A percentile compares a stretch with the other conserved stretches of the same genome.
Evolutionary conservation across 2,888 invertebrate species (phyloP).

Genomic region (Crioceris asparagi): DNA sequence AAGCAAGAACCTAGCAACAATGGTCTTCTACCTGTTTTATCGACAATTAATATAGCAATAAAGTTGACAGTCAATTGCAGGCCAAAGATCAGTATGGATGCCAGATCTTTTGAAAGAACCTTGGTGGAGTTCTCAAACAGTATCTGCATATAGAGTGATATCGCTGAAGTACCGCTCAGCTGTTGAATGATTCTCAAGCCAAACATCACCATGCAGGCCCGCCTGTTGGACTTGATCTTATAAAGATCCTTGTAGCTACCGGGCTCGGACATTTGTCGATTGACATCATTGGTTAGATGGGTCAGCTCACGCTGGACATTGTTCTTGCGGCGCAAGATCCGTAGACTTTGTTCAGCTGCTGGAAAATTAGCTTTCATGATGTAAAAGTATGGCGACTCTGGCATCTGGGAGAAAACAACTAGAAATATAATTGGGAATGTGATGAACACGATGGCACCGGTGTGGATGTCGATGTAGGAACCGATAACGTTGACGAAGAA

Average conservation of each 20-base stretch:
- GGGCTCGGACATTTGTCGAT: slow-evolving; percentile 28
- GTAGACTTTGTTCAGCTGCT: slow-evolving; percentile 24
- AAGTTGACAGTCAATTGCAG: slow-evolving; percentile 16
- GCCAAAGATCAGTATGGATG: slow-evolving; percentile 10
- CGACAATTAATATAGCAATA: slow-evolving; percentile 20
- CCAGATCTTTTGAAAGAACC: slow-evolving; percentile 9
- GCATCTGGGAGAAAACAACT: slow-evolving; percentile 23
- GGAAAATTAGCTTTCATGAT: slow-evolving; percentile 23
- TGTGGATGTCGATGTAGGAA: slow-evolving; percentile 19
- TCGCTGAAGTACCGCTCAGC: slow-evolving; percentile 26
- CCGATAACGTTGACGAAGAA: slow-evolving; percentile 24
- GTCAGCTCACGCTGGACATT: slow-evolving; percentile 27
- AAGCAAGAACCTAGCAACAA: slow-evolving; percentile 21
- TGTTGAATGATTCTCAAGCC: slow-evolving; percentile 27
- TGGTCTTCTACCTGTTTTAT: slow-evolving; percentile 23
- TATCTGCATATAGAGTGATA: slow-evolving; percentile 26
- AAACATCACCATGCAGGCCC: slow-evolving; percentile 23
- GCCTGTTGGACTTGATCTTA: slow-evolving; percentile 24
- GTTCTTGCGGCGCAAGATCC: slow-evolving; percentile 21
- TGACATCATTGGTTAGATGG: slow-evolving; percentile 23
- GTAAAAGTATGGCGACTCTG: slow-evolving; percentile 31
- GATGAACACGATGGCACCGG: slow-evolving; percentile 15
- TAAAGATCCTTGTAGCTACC: slow-evolving; percentile 26
- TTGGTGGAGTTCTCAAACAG: slow-evolving; percentile 13
- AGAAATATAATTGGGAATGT: slow-evolving; percentile 22